Conservation (phyloP, 2,113 vertebrate species). For the Triplophysa rosa region DNA sequence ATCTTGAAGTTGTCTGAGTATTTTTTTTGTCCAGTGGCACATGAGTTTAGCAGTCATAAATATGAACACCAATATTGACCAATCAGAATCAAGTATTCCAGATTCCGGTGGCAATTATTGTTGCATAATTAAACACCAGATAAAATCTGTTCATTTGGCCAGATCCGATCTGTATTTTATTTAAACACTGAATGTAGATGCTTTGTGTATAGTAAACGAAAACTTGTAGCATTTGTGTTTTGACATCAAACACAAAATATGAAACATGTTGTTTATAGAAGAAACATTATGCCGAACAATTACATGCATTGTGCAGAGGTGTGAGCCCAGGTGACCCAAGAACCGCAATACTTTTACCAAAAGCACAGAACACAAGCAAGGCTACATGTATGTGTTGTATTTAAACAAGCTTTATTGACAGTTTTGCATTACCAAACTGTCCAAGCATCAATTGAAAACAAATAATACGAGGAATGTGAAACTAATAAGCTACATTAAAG, state of each 20-base stretch:
- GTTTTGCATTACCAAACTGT: background rate
- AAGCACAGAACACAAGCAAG: too few species aligned
- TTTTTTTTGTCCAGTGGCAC: too few species aligned
- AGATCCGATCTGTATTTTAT: background rate
- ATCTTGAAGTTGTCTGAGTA: too few species aligned
- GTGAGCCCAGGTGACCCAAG: too few species aligned
- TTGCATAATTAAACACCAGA: background rate
- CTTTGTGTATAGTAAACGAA: slow-evolving; percentile 57
- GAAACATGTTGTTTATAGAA: background rate
- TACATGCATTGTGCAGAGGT: background rate
- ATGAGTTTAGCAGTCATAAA: too few species aligned
- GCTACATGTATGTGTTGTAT: background rate
- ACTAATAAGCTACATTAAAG: background rate
- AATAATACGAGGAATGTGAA: background rate
- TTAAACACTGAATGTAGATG: background rate
- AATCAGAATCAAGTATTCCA: too few species aligned
- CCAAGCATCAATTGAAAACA: background rate
- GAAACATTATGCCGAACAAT: background rate
- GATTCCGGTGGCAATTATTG: background rate
- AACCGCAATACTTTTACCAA: too few species aligned
- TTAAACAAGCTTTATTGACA: background rate
- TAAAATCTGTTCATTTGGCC: background rate
- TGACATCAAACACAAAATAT: slow-evolving; percentile 46
- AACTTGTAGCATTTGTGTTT: slow-evolving; percentile 54
- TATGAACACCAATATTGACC: too few species aligned